Conservation (phyloP, 2,113 vertebrate genomes). For the Phaethon lepturus region DNA sequence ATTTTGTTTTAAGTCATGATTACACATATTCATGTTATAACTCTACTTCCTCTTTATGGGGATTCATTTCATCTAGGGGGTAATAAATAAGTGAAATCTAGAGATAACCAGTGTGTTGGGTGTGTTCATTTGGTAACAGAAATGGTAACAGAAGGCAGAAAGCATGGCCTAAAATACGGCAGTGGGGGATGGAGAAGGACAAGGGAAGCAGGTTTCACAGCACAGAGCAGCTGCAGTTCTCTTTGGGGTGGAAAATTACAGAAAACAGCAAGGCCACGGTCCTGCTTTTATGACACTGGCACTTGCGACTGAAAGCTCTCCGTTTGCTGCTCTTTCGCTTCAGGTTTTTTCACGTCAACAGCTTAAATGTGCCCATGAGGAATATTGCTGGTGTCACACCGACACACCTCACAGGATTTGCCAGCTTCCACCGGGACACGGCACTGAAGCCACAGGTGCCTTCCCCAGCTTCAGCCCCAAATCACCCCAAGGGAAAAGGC, state of each 20-base stretch:
- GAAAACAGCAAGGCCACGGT: not conserved
- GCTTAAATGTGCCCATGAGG: not conserved
- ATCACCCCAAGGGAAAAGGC: not conserved
- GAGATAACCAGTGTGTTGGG: not conserved
- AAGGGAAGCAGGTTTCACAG: not conserved
- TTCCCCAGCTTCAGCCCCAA: not conserved
- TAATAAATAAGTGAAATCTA: not conserved
- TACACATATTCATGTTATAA: not conserved
- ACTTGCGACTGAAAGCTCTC: not conserved
- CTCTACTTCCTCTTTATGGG: not conserved
- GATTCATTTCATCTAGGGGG: not conserved
- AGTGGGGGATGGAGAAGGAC: not conserved
- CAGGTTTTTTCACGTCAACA: not conserved
- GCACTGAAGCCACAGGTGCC: not conserved
- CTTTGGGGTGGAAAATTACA: constrained; percentile 34
- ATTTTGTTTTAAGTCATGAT: not conserved
- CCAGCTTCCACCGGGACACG: not conserved
- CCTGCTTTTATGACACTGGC: not conserved
- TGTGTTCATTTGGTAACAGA: not conserved
- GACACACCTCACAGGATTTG: not conserved
- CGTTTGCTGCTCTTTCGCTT: not conserved
- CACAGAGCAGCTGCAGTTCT: not conserved
- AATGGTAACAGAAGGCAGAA: not conserved
- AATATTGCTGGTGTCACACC: not conserved
- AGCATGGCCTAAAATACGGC: not conserved